Evolutionary conservation across 2,888 invertebrate species (phyloP).

Genomic region (Tetragnatha montana): DNA sequence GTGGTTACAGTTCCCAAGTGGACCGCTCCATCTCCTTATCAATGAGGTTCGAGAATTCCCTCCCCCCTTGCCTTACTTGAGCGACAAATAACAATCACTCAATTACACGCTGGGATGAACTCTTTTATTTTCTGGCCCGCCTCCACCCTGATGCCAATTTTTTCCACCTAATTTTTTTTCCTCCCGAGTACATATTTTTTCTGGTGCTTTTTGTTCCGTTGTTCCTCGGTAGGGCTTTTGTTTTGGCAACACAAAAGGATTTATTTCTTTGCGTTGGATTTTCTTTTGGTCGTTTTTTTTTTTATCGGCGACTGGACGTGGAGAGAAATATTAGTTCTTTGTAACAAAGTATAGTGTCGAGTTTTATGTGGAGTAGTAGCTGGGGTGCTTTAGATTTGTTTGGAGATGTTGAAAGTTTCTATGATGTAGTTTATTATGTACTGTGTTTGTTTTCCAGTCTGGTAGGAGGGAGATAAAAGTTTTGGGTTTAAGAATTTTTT

Average conservation of each 20-base stretch:
- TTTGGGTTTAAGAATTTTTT: background rate
- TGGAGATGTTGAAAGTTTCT: background rate
- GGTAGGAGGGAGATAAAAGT: background rate
- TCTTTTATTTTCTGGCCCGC: conserved; percentile 45
- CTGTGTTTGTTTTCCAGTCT: background rate
- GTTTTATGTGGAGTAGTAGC: background rate
- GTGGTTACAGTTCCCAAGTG: conserved; percentile 40
- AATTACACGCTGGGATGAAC: conserved; percentile 61
- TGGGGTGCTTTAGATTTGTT: background rate
- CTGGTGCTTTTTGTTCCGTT: conserved; percentile 28
- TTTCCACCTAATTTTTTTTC: conserved; percentile 24
- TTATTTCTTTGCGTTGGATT: conserved; percentile 35
- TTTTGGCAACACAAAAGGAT: conserved; percentile 26
- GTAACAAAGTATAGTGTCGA: background rate
- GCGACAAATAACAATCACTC: conserved; percentile 58
- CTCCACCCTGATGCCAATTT: conserved; percentile 3
- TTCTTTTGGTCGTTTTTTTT: background rate
- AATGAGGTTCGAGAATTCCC: conserved; percentile 1
- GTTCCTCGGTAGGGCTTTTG: conserved; percentile 13
- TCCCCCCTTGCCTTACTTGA: conserved; percentile 12
- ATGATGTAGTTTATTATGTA: background rate
- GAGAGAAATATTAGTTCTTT: background rate
- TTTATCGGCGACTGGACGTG: background rate
- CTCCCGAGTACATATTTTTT: conserved; percentile 13
- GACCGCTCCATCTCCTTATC: conserved; percentile 47